These are phyloP conservation scores for Zaprionus davidi DNA, from an alignment of 1,140 invertebrate species.

Conservation along the genomic window DNA sequence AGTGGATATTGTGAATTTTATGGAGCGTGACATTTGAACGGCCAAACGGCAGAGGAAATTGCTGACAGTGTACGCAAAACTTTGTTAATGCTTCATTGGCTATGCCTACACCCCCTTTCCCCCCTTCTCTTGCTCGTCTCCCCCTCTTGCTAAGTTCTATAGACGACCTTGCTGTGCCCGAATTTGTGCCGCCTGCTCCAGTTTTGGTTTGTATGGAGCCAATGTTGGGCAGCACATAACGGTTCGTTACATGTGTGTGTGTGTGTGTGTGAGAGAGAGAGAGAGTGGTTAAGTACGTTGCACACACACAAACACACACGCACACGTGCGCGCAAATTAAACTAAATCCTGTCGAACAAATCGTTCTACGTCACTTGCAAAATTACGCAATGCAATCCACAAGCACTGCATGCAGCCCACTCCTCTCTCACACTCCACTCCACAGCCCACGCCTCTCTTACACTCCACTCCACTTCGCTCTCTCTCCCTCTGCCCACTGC, in stretches of 20 bases:
- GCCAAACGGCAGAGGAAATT: conserved; percentile 26
- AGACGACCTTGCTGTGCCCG: conserved; percentile 30
- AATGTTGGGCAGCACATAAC: conserved; percentile 46
- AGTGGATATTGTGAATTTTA: not conserved
- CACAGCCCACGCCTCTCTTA: not conserved
- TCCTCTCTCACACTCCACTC: conserved; percentile 4
- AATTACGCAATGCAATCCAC: conserved; percentile 66
- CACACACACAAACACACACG: not conserved
- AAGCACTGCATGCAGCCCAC: not conserved
- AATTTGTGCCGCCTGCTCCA: conserved; percentile 41
- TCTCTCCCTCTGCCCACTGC: not conserved
- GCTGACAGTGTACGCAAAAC: conserved; percentile 35
- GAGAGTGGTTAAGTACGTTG: not conserved
- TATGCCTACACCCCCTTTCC: not conserved
- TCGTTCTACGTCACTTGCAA: conserved; percentile 67
- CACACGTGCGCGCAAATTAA: conserved; percentile 48
- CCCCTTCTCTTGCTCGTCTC: no score
- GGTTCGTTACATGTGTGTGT: conserved; percentile 62
- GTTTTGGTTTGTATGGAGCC: conserved; percentile 42
- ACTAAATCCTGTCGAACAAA: conserved; percentile 52
- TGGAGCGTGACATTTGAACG: conserved; percentile 65
- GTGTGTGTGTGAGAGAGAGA: not conserved
- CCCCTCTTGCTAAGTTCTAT: conserved; percentile 1
- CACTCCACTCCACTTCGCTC: not conserved
- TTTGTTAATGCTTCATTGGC: conserved; percentile 39